A percentile compares a stretch with the other conserved stretches of the same genome.
These are phyloP conservation scores for Ceyx melanurus DNA, from an alignment of 2,113 vertebrate species.

Conservation along the genomic window DNA sequence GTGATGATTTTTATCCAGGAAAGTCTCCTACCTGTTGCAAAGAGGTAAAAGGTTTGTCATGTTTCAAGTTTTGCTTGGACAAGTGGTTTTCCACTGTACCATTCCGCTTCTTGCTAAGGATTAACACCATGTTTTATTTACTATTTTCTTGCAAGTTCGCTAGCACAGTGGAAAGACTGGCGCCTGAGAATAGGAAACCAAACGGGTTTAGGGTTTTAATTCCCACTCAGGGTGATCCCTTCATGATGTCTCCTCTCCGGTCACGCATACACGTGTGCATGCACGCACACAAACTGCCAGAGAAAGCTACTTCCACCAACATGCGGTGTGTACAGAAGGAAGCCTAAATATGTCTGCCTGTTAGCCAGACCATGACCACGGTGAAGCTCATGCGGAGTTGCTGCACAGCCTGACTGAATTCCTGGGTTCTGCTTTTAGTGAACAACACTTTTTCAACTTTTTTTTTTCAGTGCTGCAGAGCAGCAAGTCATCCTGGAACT, in stretches of 20 bases:
- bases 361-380: rapidly evolving
- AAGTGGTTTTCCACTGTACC: neutral
- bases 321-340: rapidly evolving
- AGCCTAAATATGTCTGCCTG: rapidly evolving
- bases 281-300: rapidly evolving
- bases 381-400: rapidly evolving
- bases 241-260: neutral
- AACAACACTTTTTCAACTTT: neutral
- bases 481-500: neutral
- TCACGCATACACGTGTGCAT: rapidly evolving
- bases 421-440: rapidly evolving
- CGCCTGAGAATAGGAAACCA: neutral
- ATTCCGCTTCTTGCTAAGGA: neutral
- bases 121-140: neutral
- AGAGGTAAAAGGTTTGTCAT: neutral
- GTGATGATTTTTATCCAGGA: neutral
- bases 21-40: neutral
- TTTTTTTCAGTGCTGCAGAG: rapidly evolving
- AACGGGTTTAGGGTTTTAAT: neutral
- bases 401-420: neutral
- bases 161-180: neutral
- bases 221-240: neutral
- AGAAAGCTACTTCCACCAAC: neutral
- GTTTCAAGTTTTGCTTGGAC: neutral
- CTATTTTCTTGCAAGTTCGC: neutral